Percentiles rank a stretch among this genome's conserved stretches.
phyloP scores from a whole-genome alignment of 1,140 invertebrate genomes.

The Portunus trituberculatus region DNA sequence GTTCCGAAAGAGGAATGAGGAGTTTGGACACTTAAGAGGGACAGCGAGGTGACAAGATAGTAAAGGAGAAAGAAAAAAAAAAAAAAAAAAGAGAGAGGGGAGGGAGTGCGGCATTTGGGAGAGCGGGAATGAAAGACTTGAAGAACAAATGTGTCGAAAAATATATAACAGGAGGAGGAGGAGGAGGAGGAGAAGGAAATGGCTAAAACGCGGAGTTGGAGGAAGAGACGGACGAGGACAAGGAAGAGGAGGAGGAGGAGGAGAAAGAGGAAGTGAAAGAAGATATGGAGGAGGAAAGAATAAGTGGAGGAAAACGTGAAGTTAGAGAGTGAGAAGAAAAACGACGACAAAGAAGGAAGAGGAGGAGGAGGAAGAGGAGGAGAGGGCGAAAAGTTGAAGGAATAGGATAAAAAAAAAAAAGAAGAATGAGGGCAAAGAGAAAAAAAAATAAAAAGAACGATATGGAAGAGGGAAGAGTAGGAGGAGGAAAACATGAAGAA shows the following conservation, averaged over 20 bases:
- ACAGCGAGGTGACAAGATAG: not conserved
- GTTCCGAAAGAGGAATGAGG: not conserved
- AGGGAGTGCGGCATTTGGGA: too few relatives aligned
- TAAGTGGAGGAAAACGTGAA: not conserved
- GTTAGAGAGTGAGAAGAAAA: not conserved
- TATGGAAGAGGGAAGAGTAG: too few relatives aligned
- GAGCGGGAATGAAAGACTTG: too few relatives aligned
- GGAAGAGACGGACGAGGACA: not conserved
- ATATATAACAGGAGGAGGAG: not conserved
- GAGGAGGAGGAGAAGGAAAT: not conserved
- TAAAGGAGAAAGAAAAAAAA: not conserved
- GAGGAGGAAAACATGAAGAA: too few relatives aligned
- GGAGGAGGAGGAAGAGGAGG: conserved; percentile 5
- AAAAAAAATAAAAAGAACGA: too few relatives aligned
- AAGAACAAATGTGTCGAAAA: not conserved
- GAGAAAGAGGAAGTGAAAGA: not conserved
- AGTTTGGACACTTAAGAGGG: not conserved
- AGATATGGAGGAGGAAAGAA: not conserved
- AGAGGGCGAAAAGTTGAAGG: too few relatives aligned
- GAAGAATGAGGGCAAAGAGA: too few relatives aligned
- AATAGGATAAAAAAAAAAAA: too few relatives aligned
- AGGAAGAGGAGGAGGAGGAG: not conserved
- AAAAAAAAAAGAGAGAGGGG: not conserved
- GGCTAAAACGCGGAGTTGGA: not conserved
- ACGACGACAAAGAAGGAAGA: not conserved